Percentiles rank a stretch among this genome's conserved stretches.
These are phyloP conservation scores for Muntiacus muntjak DNA, from an alignment of 2,113 vertebrate genomes.

Conservation along the genomic window DNA sequence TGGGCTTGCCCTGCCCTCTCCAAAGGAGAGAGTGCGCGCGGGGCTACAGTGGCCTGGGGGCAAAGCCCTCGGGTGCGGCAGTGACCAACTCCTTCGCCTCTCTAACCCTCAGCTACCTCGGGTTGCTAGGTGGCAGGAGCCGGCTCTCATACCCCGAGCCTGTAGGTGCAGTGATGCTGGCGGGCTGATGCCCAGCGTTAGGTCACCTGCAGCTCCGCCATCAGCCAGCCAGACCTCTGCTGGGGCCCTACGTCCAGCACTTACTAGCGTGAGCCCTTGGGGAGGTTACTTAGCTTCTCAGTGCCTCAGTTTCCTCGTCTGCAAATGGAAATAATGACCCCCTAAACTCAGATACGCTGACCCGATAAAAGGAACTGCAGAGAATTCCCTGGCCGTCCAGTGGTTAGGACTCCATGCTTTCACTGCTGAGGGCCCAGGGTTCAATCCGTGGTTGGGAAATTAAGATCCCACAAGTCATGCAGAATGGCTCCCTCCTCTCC, in stretches of 20 bases:
- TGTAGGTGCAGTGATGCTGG: fast-evolving
- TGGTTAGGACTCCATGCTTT: background rate
- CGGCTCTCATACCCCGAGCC: fast-evolving
- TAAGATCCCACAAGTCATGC: background rate
- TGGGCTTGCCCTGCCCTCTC: background rate
- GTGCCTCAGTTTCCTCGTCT: background rate
- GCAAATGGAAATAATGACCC: background rate
- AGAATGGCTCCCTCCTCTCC: background rate
- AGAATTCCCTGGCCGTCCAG: fast-evolving
- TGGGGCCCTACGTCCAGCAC: background rate
- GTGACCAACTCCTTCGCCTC: background rate
- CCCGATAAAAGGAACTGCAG: background rate
- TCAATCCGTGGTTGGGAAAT: background rate
- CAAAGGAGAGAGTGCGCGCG: fast-evolving
- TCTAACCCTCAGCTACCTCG: background rate
- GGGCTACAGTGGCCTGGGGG: background rate
- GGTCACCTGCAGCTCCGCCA: fast-evolving
- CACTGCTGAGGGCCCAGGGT: background rate
- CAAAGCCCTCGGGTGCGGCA: background rate
- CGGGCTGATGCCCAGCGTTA: background rate
- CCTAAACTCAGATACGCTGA: background rate
- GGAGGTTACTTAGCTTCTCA: background rate
- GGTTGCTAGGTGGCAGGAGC: background rate
- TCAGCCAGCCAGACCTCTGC: too few relatives aligned
- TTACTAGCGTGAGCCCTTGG: background rate